Percentiles rank a stretch among this genome's conserved stretches.
These are phyloP conservation scores for Hanleya hanleyi DNA, from an alignment of 2,888 invertebrate species.

Conservation along the genomic window DNA sequence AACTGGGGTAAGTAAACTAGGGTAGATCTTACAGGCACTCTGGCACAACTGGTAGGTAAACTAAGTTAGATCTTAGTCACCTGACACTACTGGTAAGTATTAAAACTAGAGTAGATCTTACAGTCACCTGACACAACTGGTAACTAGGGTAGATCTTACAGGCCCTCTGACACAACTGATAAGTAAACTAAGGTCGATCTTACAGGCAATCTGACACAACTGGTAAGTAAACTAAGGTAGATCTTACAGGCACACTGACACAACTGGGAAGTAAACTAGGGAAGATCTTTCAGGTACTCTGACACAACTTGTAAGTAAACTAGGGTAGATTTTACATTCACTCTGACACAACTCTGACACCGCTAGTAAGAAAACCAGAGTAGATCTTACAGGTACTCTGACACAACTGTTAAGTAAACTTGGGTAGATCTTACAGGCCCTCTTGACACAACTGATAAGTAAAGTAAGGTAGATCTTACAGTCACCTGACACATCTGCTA, in stretches of 20 bases:
- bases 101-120: too few relatives aligned
- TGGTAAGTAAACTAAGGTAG: constrained; percentile 65
- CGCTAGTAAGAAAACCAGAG: too few relatives aligned
- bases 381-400: too few relatives aligned
- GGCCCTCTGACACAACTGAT: constrained; percentile 68
- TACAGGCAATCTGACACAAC: constrained; percentile 63
- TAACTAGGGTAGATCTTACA: constrained; percentile 68
- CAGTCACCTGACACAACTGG: constrained; percentile 67
- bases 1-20: too few relatives aligned
- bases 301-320: constrained; percentile 65
- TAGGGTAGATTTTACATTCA: too few relatives aligned
- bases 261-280: constrained; percentile 66
- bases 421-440: too few relatives aligned
- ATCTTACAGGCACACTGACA: constrained; percentile 64
- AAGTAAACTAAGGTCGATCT: constrained; percentile 61
- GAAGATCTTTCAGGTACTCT: constrained; percentile 65
- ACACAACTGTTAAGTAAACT: too few relatives aligned
- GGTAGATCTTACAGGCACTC: too few relatives aligned
- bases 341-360: too few relatives aligned
- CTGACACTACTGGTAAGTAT: constrained; percentile 69
- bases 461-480: too few relatives aligned
- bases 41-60: constrained; percentile 67
- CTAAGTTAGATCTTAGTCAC: constrained; percentile 65
- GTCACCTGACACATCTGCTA: constrained; percentile 70
- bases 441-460: constrained; percentile 68